Base-by-base conservation (phyloP, 2,113 vertebrate species). In the Xenus cinereus region DNA sequence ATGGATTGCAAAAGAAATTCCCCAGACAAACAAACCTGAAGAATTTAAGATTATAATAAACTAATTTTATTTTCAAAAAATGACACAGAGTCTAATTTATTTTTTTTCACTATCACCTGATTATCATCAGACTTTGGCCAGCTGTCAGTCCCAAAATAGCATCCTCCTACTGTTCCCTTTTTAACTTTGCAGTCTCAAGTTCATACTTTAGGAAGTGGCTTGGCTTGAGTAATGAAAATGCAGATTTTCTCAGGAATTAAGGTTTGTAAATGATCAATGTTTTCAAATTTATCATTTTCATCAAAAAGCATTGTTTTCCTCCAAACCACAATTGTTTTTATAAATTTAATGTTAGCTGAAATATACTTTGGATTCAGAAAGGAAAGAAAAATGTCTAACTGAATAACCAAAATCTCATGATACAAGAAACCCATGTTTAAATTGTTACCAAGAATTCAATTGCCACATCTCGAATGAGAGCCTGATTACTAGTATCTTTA, bases 71-170 rank as follows among this genome's bases (percentile, higher is more conserved):
- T 73, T 82, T 81, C 45, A 73, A 94, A 69, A 51, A 5, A 30
- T 48, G 33, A 30, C 9, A 19, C 1, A 0, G 2, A 56, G 30
- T 45, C 2, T 30, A 30, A 5, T 33, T 6, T 56, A n/a, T 35
- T 64, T 56, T 74, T 74, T 73, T 22, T 11, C 6, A 37, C 2
- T 35, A 1, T 50, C 27, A 72, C 8, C 27, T 56, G 16, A 37
- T 43, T 56, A 43, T 64, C 7, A 41, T 86, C 33, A 89, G 48
- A 45, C 18, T 62, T 62, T 57, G 30, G 21, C 24, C 39, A 86
- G 27, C 16, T 74, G 8, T 57, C 54, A 43, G 5, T 71, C 59
- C 24, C 33, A 64, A 64, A 83, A 67, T 35, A 73, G 1, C 26
- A 76, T 50, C 30, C 12, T 64, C 35, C 27, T 80, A 67, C 41